A percentile compares a stretch with the other conserved stretches of the same genome.
Conservation (phyloP, 2,113 vertebrate genomes). For the Archocentrus centrarchus region DNA sequence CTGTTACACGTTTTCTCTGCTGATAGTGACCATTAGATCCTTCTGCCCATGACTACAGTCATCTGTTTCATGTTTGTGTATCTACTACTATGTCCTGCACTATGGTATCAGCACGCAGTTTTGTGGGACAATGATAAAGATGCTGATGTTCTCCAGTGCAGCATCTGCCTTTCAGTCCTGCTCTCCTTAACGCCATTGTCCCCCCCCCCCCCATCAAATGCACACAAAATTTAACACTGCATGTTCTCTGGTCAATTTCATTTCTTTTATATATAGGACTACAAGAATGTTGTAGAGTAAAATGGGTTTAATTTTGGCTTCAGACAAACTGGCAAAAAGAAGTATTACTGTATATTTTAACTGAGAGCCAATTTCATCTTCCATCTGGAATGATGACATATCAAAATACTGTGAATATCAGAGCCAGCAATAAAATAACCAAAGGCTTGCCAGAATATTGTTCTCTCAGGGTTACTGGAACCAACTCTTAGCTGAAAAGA, state of each 20-base stretch:
- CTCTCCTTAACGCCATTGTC: too few relatives aligned
- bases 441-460: background rate
- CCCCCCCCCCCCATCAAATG: too few relatives aligned
- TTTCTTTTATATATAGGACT: background rate
- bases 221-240: too few relatives aligned
- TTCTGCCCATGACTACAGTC: background rate
- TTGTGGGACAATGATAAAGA: background rate
- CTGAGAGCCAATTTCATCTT: background rate
- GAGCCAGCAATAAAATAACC: slow-evolving; percentile 4
- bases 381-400: background rate
- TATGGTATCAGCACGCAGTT: background rate
- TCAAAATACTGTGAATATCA: background rate
- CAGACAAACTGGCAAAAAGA: background rate
- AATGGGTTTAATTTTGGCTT: background rate
- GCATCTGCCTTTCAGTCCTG: too few relatives aligned
- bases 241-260: too few relatives aligned
- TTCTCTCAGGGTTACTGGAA: background rate
- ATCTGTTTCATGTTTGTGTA: background rate
- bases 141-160: background rate
- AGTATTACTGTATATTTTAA: background rate
- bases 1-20: background rate
- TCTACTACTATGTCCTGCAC: too few relatives aligned
- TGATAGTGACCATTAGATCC: background rate
- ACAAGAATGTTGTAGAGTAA: background rate
- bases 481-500: slow-evolving; percentile 2